Percentiles rank a stretch among this genome's conserved stretches.
Evolutionary conservation across 1,140 invertebrate species (phyloP).

Genomic region (Hypsibius dujardini): DNA sequence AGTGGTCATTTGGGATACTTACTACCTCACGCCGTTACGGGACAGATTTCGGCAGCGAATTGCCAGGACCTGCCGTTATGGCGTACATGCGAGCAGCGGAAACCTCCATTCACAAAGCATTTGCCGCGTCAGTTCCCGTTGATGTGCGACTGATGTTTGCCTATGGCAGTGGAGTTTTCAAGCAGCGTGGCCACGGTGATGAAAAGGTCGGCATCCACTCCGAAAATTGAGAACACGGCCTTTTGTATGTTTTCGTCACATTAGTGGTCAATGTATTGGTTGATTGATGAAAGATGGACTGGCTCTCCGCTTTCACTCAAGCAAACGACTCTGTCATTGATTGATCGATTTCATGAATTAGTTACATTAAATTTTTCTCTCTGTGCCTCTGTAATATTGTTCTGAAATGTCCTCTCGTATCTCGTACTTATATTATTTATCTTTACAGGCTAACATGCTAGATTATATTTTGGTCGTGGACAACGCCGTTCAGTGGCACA

Average conservation of each 20-base stretch:
- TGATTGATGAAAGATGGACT: not conserved
- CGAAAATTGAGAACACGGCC: too few species aligned
- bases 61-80: too few species aligned
- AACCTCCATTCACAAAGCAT: not conserved
- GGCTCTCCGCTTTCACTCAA: constrained; percentile 9
- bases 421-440: too few species aligned
- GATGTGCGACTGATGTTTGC: constrained; percentile 65
- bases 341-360: too few species aligned
- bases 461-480: constrained; percentile 82
- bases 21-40: too few species aligned
- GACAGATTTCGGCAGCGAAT: too few species aligned
- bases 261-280: too few species aligned
- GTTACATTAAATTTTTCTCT: constrained; percentile 17
- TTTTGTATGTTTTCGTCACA: too few species aligned
- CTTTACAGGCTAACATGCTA: constrained; percentile 49
- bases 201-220: constrained; percentile 26
- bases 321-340: too few species aligned
- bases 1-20: too few species aligned
- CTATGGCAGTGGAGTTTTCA: constrained; percentile 79
- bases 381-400: constrained; percentile 14
- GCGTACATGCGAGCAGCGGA: constrained; percentile 12
- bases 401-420: too few species aligned
- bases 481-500: constrained; percentile 63
- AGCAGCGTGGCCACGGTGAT: constrained; percentile 43
- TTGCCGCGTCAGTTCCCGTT: constrained; percentile 34